Evolutionary conservation across 2,888 invertebrate species (phyloP).

Genomic region (Pristionchus exspectatus): DNA sequence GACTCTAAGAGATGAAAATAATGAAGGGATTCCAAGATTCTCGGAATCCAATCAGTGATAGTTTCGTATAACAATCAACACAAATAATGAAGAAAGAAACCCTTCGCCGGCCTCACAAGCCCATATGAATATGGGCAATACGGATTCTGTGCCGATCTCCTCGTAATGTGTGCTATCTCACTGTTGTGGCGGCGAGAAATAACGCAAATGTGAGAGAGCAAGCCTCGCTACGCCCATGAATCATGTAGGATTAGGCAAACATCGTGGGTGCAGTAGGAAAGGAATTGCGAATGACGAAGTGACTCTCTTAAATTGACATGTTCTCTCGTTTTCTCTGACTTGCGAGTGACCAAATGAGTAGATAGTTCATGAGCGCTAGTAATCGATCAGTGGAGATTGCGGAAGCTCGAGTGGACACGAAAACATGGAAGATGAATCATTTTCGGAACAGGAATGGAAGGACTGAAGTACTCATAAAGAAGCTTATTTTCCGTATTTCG

Average conservation of each 20-base stretch:
- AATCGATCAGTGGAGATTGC: background rate
- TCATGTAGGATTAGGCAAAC: conserved; percentile 35
- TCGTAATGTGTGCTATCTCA: too few species aligned
- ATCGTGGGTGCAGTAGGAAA: background rate
- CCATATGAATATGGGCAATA: background rate
- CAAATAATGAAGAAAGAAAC: too few species aligned
- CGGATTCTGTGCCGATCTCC: background rate
- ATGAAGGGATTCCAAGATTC: too few species aligned
- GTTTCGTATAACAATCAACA: too few species aligned
- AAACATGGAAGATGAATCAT: background rate
- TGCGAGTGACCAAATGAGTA: background rate
- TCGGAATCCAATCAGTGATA: too few species aligned
- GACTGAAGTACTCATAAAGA: too few species aligned
- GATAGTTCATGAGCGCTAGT: background rate
- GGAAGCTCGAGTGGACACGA: background rate
- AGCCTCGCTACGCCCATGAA: background rate
- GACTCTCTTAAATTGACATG: background rate
- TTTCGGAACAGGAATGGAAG: too few species aligned
- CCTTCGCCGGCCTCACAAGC: background rate
- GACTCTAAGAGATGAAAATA: too few species aligned
- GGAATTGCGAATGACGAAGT: background rate
- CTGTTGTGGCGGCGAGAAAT: too few species aligned
- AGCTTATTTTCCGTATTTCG: background rate
- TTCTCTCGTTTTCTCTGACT: background rate
- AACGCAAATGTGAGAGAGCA: too few species aligned